Conservation (phyloP, 2,797 vertebrate species). For the Phataginus tetradactyla region DNA sequence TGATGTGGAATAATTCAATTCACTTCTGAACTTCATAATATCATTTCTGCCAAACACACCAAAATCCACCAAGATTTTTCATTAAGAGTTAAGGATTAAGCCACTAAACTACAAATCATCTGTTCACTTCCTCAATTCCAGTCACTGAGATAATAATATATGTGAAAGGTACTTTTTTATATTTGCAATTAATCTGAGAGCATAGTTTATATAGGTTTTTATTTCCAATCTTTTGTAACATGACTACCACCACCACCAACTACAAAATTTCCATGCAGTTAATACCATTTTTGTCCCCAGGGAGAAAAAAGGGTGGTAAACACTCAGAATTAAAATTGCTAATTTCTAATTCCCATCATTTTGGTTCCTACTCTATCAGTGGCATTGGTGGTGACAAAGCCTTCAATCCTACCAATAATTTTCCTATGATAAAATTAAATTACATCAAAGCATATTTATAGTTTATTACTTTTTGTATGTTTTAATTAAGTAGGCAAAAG, state of each 20-base stretch:
- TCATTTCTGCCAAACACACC: conserved; percentile 42
- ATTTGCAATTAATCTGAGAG: neutral
- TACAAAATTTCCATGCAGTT: neutral
- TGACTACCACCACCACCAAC: neutral
- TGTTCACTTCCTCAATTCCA: neutral
- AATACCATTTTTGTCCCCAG: neutral
- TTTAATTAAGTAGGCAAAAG: neutral
- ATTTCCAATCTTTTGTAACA: neutral
- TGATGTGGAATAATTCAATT: conserved; percentile 51
- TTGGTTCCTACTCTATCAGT: neutral
- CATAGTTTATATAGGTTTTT: neutral
- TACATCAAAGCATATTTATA: neutral
- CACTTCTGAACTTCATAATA: conserved; percentile 38
- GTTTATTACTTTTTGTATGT: conserved; percentile 8
- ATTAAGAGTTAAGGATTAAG: conserved; percentile 20
- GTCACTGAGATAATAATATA: conserved; percentile 4
- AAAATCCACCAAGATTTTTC: conserved; percentile 25
- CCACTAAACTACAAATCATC: neutral
- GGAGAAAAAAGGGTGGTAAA: neutral
- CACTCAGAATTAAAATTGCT: neutral
- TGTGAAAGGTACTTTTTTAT: neutral
- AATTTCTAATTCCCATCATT: neutral
- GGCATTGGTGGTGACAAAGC: neutral
- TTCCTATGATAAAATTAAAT: conserved; percentile 36
- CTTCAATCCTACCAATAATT: neutral